Evolutionary conservation across 2,113 vertebrate species (phyloP).

Genomic region (Euleptes europaea): DNA sequence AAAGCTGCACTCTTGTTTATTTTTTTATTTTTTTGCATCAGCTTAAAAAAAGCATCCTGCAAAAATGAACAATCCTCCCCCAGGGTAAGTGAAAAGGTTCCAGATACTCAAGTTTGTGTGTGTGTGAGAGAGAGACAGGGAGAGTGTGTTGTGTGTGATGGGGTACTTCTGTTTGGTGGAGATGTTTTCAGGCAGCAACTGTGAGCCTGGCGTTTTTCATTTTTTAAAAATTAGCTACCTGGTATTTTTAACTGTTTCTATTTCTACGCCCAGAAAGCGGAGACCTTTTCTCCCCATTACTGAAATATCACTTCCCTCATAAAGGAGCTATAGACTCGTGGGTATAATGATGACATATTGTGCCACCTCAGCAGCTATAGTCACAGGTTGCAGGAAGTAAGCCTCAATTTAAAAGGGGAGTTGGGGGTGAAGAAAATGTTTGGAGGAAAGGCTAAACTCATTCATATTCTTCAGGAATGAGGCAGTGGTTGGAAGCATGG

Average conservation of each 20-base stretch:
- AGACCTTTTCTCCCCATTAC: not conserved
- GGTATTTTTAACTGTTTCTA: not conserved
- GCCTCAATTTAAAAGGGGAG: not conserved
- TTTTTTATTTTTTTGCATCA: not conserved
- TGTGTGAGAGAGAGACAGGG: not conserved
- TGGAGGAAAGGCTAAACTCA: not conserved
- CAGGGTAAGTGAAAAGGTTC: constrained; percentile 76
- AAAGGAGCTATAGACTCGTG: not conserved
- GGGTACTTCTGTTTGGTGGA: not conserved
- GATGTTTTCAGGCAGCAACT: not conserved
- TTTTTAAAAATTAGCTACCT: not conserved
- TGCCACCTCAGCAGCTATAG: not conserved
- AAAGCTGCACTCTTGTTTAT: no score
- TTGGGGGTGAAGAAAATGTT: not conserved
- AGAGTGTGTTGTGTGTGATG: no score
- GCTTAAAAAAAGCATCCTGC: constrained; percentile 46
- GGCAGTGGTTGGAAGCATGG: not conserved
- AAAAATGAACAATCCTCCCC: constrained; percentile 81
- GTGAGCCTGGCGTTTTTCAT: not conserved
- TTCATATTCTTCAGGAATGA: not conserved
- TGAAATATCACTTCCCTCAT: no score
- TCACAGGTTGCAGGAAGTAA: not conserved
- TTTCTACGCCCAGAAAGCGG: not conserved
- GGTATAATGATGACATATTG: not conserved
- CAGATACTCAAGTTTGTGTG: not conserved